Evolutionary conservation across 2,888 invertebrate genomes (phyloP).

Genomic region (Stenichneumon culpator): DNA sequence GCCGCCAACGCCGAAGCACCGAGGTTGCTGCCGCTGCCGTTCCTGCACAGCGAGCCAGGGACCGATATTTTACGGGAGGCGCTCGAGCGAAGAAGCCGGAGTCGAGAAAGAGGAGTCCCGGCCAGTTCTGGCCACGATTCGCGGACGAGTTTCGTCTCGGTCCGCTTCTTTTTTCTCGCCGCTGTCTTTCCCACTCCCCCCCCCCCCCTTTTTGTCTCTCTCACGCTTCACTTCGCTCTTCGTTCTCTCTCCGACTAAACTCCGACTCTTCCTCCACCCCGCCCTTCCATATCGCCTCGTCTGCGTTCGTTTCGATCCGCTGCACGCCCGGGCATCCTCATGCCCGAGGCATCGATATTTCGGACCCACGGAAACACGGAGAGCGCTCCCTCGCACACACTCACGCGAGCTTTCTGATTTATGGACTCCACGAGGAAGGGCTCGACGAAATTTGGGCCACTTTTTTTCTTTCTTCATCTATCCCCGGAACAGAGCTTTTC

Average conservation of each 20-base stretch:
- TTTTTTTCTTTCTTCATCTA: conserved; percentile 41
- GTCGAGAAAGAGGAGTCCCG: conserved; percentile 42
- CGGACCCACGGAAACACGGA: conserved; percentile 30
- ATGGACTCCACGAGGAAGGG: conserved; percentile 51
- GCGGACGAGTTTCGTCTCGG: conserved; percentile 71
- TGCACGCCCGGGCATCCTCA: conserved; percentile 48
- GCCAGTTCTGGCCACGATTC: conserved; percentile 64
- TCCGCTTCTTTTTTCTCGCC: conserved; percentile 63
- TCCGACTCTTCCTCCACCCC: conserved; percentile 8
- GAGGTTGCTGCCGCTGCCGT: conserved; percentile 15
- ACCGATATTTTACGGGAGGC: conserved; percentile 70
- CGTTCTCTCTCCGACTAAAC: conserved; percentile 62
- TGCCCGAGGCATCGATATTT: conserved; percentile 60
- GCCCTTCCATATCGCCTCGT: neutral
- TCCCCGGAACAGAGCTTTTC: conserved; percentile 58
- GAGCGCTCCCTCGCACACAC: neutral
- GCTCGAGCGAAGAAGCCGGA: conserved; percentile 70
- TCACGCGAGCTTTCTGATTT: conserved; percentile 57
- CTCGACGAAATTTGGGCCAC: conserved; percentile 62
- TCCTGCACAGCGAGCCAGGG: conserved; percentile 40
- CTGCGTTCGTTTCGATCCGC: conserved; percentile 49
- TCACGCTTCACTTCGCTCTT: conserved; percentile 56
- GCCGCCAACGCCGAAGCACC: conserved; percentile 53
- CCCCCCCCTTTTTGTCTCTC: neutral
- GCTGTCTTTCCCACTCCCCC: conserved; percentile 42